Conservation (phyloP, 2,113 vertebrate species). For the Recurvirostra avosetta region DNA sequence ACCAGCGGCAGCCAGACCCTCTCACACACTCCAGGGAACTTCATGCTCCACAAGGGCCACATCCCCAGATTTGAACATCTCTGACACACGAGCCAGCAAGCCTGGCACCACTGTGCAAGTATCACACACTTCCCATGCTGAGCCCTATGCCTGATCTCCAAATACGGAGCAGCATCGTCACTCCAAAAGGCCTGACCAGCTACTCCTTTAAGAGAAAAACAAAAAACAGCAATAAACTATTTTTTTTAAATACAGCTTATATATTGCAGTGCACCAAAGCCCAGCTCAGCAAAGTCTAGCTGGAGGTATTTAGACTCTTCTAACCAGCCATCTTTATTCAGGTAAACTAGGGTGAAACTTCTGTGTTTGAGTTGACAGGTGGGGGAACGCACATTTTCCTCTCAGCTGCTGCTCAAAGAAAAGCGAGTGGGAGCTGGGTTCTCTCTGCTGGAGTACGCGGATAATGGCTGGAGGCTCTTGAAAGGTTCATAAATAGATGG, state of each 20-base stretch:
- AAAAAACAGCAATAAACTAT: background rate
- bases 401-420: background rate
- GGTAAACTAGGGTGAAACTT: background rate
- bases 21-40: background rate
- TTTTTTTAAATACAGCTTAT: background rate
- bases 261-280: background rate
- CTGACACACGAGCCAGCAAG: background rate
- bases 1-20: background rate
- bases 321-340: background rate
- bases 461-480: background rate
- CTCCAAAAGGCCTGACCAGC: background rate
- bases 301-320: background rate
- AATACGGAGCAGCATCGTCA: rapidly evolving
- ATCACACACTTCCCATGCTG: background rate
- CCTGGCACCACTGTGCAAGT: background rate
- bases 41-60: background rate
- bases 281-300: background rate
- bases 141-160: background rate
- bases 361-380: background rate
- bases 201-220: background rate
- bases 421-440: background rate
- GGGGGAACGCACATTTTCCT: background rate
- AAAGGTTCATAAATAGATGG: background rate
- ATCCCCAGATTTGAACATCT: background rate
- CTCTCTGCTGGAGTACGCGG: background rate